Base-by-base conservation (phyloP, 2,888 invertebrate species). In the Leptinotarsa peninsularis region DNA sequence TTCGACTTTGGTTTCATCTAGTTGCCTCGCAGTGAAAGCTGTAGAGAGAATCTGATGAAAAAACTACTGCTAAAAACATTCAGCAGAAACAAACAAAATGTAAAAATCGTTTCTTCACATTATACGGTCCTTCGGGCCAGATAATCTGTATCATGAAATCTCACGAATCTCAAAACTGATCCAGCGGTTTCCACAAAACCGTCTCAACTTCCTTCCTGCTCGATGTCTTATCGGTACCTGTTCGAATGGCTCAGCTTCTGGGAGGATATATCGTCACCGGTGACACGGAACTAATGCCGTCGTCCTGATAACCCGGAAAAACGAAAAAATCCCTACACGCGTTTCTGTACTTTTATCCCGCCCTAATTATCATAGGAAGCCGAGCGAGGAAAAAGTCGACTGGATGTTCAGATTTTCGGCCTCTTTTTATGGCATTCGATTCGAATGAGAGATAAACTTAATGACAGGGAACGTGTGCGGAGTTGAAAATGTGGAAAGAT, bases 161-260 rank as follows among this genome's bases (percentile, higher is more conserved):
- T 5, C 17, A n/a, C 63, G 18, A 27, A 43, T 4, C 18, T 5
- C 17, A 13, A 43, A 54, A 27, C 27, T 60, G 13, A 23, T 60
- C n/a, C 18, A 0, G 15, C 27, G 21, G 15, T 78, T 80, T 78
- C 74, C 76, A 79, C 78, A 78, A 81, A 78, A 82, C 79, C 81
- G 81, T 83, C 81, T 82, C 78, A 79, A 81, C 79, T 81, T 80
- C 82, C 82, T 79, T 81, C 80, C 79, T 76, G 75, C 68, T 60
- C 54, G 82, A 84, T 84, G 81, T 78, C 82, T 84, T 84, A 84
- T 84, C 83, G 80, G 79, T 71, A 78, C 76, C 79, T 76, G 83
- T 82, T 82, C 82, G 82, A 83, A 84, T 83, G 81, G 82, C 82
- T 82, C 79, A 82, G 80, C 81, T 81, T 81, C 77, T n/a, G 63